phyloP scores from a whole-genome alignment of 2,113 vertebrate species.

The Burhinus bistriatus region DNA sequence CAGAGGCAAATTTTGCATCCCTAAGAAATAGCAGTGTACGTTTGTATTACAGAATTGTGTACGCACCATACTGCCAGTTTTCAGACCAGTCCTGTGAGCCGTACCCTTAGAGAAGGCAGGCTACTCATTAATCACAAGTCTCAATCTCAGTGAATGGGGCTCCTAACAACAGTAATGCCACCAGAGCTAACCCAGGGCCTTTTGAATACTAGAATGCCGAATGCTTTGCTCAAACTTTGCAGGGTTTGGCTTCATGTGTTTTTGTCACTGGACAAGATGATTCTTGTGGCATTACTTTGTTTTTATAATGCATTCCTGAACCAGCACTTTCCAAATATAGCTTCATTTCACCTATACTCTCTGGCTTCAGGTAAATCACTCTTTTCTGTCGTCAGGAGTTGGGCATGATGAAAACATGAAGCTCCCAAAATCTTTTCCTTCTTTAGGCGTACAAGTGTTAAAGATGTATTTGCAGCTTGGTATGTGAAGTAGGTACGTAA shows the following conservation, averaged over 20 bases:
- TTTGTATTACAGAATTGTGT: background rate
- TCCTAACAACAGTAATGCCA: background rate
- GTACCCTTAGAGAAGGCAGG: background rate
- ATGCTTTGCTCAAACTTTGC: background rate
- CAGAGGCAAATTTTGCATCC: background rate
- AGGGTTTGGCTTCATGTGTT: background rate
- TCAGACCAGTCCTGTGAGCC: background rate
- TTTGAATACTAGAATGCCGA: background rate
- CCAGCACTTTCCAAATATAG: background rate
- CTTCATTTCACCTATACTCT: background rate
- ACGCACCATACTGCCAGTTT: background rate
- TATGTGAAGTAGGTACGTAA: background rate
- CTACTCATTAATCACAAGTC: background rate
- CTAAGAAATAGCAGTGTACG: background rate
- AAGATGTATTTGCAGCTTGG: background rate
- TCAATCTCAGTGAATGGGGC: background rate
- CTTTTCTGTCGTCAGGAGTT: background rate
- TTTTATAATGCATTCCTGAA: background rate
- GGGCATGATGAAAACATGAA: background rate
- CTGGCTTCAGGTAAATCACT: background rate
- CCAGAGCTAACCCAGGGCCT: background rate
- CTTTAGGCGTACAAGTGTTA: background rate
- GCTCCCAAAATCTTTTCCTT: background rate
- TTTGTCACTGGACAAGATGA: background rate
- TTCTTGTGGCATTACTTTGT: background rate